Evolutionary conservation across 1,140 invertebrate species (phyloP).

Genomic region (Calliphora vicina): DNA sequence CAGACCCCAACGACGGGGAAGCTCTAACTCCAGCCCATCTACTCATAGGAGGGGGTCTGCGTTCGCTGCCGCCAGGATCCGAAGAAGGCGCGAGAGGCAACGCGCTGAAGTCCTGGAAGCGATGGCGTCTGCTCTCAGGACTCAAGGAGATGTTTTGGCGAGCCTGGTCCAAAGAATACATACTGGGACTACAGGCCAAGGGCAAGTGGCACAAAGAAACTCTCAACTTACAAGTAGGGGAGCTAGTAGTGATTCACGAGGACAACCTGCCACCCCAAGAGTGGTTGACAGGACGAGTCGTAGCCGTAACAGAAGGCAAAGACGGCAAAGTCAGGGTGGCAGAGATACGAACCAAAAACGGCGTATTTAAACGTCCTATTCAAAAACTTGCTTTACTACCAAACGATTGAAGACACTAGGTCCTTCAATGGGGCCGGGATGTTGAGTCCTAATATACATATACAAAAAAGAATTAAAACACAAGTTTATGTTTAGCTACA

Average conservation of each 20-base stretch:
- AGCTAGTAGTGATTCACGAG: no score
- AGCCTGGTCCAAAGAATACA: slow-evolving; percentile 48
- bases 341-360: no score
- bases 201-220: slow-evolving; percentile 49
- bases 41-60: no score
- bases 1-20: slow-evolving; percentile 43
- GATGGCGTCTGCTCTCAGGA: slow-evolving; percentile 1
- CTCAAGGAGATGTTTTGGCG: slow-evolving; percentile 46
- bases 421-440: neutral
- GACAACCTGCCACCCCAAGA: no score
- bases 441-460: neutral
- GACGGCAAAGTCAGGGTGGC: no score
- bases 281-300: no score
- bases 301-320: no score
- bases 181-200: slow-evolving; percentile 47
- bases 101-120: neutral
- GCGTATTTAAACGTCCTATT: neutral
- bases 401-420: neutral
- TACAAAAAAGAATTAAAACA: no score
- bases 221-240: neutral
- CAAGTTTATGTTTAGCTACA: no score
- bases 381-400: neutral
- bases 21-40: slow-evolving; percentile 40
- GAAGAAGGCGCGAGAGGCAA: neutral
- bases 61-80: no score